Percentiles rank a stretch among this genome's conserved stretches.
Evolutionary conservation across 2,888 invertebrate genomes (phyloP).

Genomic region (Lasiommata megera): DNA sequence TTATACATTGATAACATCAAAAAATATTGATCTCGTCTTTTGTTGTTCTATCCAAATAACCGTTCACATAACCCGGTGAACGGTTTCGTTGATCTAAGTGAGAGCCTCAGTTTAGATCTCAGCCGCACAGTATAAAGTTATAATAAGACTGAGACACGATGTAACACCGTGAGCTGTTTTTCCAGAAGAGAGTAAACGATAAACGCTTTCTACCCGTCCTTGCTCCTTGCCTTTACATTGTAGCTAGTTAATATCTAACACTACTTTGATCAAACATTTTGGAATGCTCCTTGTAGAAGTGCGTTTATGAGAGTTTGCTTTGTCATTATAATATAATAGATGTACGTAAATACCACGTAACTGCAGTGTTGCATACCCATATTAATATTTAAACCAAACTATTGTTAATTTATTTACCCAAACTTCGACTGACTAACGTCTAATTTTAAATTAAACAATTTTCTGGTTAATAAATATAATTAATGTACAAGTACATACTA

Average conservation of each 20-base stretch:
- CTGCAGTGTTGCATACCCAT: constrained; percentile 28
- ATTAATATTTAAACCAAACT: constrained; percentile 19
- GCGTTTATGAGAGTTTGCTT: constrained; percentile 54
- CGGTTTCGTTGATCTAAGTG: constrained; percentile 23
- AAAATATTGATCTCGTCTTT: constrained; percentile 26
- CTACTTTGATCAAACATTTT: constrained; percentile 54
- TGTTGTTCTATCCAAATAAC: constrained; percentile 19
- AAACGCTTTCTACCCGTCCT: constrained; percentile 80
- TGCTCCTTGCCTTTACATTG: constrained; percentile 79
- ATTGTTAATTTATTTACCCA: constrained; percentile 32
- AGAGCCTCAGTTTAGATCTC: constrained; percentile 38
- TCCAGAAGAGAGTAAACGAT: constrained; percentile 72
- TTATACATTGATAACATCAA: neutral
- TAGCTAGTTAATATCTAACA: constrained; percentile 70
- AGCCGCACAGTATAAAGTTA: constrained; percentile 66
- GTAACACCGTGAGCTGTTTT: constrained; percentile 74
- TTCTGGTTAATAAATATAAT: constrained; percentile 13
- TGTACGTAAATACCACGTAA: constrained; percentile 29
- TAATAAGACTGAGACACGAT: constrained; percentile 79
- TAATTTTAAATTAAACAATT: constrained; percentile 23
- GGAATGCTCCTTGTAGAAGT: constrained; percentile 61
- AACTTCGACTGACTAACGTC: constrained; percentile 31
- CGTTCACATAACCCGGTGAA: constrained; percentile 19
- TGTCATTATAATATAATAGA: constrained; percentile 36
- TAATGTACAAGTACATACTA: constrained; percentile 9